These are phyloP conservation scores for Thecophora atra DNA, from an alignment of 2,888 invertebrate genomes.

Conservation along the genomic window DNA sequence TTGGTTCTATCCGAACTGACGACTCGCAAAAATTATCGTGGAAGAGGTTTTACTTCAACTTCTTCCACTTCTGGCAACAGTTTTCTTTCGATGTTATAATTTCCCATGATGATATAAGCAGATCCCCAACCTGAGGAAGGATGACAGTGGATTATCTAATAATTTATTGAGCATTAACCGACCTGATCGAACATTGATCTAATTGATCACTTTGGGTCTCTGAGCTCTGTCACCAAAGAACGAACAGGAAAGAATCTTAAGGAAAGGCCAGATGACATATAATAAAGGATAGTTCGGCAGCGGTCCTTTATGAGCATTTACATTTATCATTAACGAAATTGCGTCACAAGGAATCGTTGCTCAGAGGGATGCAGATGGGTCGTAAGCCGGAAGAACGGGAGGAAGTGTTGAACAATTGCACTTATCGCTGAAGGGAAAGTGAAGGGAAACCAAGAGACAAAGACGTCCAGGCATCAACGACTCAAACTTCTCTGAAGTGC, in stretches of 20 bases:
- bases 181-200: background rate
- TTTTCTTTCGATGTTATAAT: too few relatives aligned
- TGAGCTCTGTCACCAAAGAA: background rate
- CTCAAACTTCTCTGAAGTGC: background rate
- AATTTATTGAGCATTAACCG: constrained; percentile 36
- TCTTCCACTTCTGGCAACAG: too few relatives aligned
- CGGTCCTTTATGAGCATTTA: constrained; percentile 16
- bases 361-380: background rate
- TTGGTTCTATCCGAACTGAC: too few relatives aligned
- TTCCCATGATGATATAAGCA: too few relatives aligned
- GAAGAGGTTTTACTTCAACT: background rate
- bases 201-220: constrained; percentile 7
- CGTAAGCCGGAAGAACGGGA: constrained; percentile 24
- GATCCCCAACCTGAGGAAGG: constrained; percentile 6
- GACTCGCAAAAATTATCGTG: too few relatives aligned
- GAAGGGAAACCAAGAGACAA: constrained; percentile 9
- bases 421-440: background rate
- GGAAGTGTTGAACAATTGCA: constrained; percentile 8
- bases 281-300: background rate
- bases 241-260: background rate
- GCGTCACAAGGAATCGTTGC: constrained; percentile 24
- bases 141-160: constrained; percentile 39
- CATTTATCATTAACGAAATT: constrained; percentile 24
- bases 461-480: background rate
- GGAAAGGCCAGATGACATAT: background rate